phyloP scores from a whole-genome alignment of 2,888 invertebrate species.

The Pardosa pseudoannulata region DNA sequence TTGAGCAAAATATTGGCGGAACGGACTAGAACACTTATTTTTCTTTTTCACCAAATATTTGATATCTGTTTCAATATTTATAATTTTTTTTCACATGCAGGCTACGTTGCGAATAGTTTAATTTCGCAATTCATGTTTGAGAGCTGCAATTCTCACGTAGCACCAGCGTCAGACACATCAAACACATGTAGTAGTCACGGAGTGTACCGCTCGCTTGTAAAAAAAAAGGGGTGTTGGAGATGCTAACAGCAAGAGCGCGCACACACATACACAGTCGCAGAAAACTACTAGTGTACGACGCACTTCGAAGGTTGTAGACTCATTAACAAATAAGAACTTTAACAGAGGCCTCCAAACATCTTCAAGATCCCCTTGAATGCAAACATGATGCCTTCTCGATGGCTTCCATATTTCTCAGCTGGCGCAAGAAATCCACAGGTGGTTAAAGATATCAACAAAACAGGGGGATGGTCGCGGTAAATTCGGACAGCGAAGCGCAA shows the following conservation, averaged over 20 bases:
- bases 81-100: slow-evolving; percentile 5
- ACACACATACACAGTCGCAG: slow-evolving; percentile 16
- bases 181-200: slow-evolving; percentile 4
- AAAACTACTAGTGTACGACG: slow-evolving; percentile 44
- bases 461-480: slow-evolving; percentile 22
- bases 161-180: not conserved
- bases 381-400: not conserved
- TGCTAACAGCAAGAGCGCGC: not conserved
- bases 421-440: slow-evolving; percentile 57
- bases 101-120: not conserved
- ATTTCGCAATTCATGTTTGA: not conserved
- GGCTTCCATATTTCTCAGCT: not conserved
- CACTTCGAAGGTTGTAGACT: slow-evolving; percentile 58
- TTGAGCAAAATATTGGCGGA: slow-evolving; percentile 18
- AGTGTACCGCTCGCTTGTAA: slow-evolving; percentile 3
- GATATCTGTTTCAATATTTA: slow-evolving; percentile 10
- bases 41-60: not conserved
- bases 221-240: slow-evolving; percentile 29
- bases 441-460: slow-evolving; percentile 61
- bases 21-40: slow-evolving; percentile 24
- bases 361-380: not conserved
- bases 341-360: not conserved
- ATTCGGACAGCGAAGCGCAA: slow-evolving; percentile 37
- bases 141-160: not conserved
- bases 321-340: slow-evolving; percentile 28